Evolutionary conservation across 2,888 invertebrate species (phyloP).

Genomic region (Willowsia nigromaculata): DNA sequence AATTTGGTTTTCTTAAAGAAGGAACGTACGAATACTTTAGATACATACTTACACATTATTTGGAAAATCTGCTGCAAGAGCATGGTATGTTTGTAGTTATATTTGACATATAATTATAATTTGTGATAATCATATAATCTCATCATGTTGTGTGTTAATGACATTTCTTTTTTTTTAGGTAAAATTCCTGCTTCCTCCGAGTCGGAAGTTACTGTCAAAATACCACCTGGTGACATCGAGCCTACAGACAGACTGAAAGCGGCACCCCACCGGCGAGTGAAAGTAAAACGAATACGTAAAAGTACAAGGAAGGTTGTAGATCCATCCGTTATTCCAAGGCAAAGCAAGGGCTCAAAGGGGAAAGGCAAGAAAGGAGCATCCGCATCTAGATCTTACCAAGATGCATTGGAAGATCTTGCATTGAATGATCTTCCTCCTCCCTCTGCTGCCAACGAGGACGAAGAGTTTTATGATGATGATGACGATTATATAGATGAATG

Average conservation of each 20-base stretch:
- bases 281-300: constrained; percentile 42
- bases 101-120: no score
- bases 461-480: constrained; percentile 50
- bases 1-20: constrained; percentile 75
- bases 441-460: constrained; percentile 51
- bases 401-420: constrained; percentile 47
- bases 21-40: constrained; percentile 77
- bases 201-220: constrained; percentile 55
- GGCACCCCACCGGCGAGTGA: constrained; percentile 40
- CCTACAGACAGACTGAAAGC: constrained; percentile 62
- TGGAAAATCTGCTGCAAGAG: constrained; percentile 73
- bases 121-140: no score
- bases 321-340: not conserved
- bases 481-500: constrained; percentile 40
- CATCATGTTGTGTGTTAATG: no score
- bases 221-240: constrained; percentile 65
- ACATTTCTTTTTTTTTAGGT: constrained; percentile 69
- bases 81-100: constrained; percentile 73
- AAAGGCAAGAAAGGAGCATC: not conserved
- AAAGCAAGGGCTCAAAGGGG: not conserved
- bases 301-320: constrained; percentile 8
- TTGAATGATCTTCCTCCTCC: constrained; percentile 37
- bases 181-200: constrained; percentile 69
- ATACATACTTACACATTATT: constrained; percentile 75
- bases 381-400: not conserved